Conservation (phyloP, 2,113 vertebrate species). For the Morone saxatilis region DNA sequence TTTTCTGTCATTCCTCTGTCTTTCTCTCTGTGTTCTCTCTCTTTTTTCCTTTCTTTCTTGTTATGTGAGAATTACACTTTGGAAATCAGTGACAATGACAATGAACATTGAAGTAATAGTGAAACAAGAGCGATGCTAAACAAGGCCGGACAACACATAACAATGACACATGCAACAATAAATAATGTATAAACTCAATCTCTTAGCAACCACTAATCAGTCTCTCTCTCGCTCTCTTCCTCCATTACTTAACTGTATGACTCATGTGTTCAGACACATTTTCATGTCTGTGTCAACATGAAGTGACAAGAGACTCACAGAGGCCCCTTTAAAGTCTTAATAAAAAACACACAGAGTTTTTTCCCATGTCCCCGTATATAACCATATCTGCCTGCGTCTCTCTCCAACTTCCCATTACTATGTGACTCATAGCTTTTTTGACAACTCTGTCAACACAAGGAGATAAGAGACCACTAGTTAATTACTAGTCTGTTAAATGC, state of each 20-base stretch:
- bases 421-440: conserved; percentile 68
- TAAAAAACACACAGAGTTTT: conserved; percentile 44
- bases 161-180: conserved; percentile 24
- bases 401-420: conserved; percentile 43
- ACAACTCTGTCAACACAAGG: conserved; percentile 69
- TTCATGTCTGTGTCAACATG: conserved; percentile 65
- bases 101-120: conserved; percentile 13
- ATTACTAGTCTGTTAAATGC: conserved; percentile 71
- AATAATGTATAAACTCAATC: conserved; percentile 59
- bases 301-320: conserved; percentile 59
- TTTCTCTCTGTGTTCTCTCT: background rate
- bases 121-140: conserved; percentile 23
- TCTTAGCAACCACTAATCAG: conserved; percentile 42
- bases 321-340: conserved; percentile 60
- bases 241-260: conserved; percentile 46
- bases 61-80: background rate
- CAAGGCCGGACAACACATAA: conserved; percentile 13
- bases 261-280: conserved; percentile 62
- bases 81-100: conserved; percentile 19
- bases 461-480: conserved; percentile 73
- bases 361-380: conserved; percentile 34
- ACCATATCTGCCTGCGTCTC: conserved; percentile 24
- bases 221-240: background rate
- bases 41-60: background rate
- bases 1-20: background rate